These are phyloP conservation scores for Sitta carolinensis DNA, from an alignment of 2,797 vertebrate genomes.

Conservation along the genomic window DNA sequence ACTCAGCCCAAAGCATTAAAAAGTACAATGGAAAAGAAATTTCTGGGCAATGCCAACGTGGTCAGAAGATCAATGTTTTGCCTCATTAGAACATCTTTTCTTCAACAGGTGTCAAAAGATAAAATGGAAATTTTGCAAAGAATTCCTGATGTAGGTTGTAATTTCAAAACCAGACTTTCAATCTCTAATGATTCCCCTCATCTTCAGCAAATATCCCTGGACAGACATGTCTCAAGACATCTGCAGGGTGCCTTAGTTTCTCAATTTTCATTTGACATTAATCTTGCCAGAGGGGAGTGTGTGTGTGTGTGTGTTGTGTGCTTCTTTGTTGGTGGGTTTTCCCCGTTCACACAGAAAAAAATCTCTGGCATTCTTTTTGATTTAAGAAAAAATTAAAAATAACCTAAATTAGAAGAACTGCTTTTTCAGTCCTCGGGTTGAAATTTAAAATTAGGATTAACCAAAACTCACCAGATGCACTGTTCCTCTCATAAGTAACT, in stretches of 20 bases:
- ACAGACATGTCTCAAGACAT: background rate
- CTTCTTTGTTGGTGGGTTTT: background rate
- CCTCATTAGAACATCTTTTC: background rate
- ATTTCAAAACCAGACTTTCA: background rate
- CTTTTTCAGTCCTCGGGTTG: background rate
- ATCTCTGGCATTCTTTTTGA: background rate
- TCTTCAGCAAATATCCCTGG: background rate
- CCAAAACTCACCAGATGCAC: background rate
- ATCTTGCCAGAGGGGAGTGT: background rate
- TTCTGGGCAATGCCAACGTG: background rate
- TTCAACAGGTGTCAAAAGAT: background rate
- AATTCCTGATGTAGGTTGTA: background rate
- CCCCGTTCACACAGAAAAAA: background rate
- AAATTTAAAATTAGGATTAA: background rate
- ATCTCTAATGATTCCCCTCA: fast-evolving
- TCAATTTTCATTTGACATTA: background rate
- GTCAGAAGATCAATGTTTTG: background rate
- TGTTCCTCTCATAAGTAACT: background rate
- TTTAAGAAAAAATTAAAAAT: background rate
- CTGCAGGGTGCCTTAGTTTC: background rate
- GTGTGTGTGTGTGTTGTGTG: background rate
- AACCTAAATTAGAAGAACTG: background rate
- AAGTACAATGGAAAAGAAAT: background rate
- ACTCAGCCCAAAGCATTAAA: background rate
- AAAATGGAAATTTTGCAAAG: background rate